Evolutionary conservation across 2,888 invertebrate genomes (phyloP).

Genomic region (Caenorhabditis sp.): DNA sequence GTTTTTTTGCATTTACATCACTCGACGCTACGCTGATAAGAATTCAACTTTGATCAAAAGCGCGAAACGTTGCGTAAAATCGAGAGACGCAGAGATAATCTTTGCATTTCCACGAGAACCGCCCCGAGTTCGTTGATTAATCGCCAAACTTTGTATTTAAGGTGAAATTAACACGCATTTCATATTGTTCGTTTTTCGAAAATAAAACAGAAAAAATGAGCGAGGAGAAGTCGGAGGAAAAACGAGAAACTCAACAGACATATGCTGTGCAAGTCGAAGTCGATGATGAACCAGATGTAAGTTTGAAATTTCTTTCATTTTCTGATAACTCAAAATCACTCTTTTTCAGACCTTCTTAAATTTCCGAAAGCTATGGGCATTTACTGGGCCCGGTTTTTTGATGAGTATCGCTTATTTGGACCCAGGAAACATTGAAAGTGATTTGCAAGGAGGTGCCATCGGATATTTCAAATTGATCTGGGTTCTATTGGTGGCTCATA

Average conservation of each 20-base stretch:
- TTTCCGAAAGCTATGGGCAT: slow-evolving; percentile 87
- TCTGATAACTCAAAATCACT: neutral
- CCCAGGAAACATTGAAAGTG: slow-evolving; percentile 90
- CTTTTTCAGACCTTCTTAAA: slow-evolving; percentile 70
- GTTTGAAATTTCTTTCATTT: neutral
- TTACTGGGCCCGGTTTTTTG: slow-evolving; percentile 88
- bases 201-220: neutral
- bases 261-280: slow-evolving; percentile 37
- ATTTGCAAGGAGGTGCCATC: slow-evolving; percentile 83
- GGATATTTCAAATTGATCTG: slow-evolving; percentile 82
- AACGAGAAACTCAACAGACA: slow-evolving; percentile 20
- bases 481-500: slow-evolving; percentile 84
- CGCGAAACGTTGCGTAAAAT: neutral
- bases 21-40: neutral
- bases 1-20: neutral
- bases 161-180: too few relatives aligned
- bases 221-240: neutral
- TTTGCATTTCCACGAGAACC: neutral
- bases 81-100: neutral
- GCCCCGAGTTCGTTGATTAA: neutral
- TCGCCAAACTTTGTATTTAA: too few relatives aligned
- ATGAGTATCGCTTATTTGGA: slow-evolving; percentile 92
- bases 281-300: slow-evolving; percentile 36
- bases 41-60: neutral
- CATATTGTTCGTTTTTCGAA: too few relatives aligned